phyloP scores from a whole-genome alignment of 2,113 vertebrate genomes.

The Peromyscus maniculatus region DNA sequence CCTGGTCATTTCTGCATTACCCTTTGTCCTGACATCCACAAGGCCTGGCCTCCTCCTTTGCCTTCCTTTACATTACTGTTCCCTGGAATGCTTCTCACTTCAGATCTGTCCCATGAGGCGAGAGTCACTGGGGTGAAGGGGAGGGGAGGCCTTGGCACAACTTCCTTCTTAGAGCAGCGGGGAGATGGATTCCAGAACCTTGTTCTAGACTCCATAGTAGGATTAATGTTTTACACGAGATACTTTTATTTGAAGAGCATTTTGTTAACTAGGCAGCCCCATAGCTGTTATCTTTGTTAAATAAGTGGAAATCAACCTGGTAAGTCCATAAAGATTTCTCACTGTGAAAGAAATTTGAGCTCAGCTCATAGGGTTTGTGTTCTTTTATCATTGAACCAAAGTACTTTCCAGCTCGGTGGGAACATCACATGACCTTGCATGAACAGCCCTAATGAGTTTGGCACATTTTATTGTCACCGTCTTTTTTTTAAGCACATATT shows the following conservation, averaged over 20 bases:
- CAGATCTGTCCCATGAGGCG: not conserved
- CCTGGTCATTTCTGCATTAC: not conserved
- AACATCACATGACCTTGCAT: not conserved
- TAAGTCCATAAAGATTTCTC: not conserved
- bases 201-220: not conserved
- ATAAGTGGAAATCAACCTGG: not conserved
- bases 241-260: not conserved
- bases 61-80: not conserved
- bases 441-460: not conserved
- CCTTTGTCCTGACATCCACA: not conserved
- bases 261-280: not conserved
- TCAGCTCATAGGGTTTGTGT: not conserved
- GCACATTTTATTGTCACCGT: not conserved
- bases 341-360: not conserved
- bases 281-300: not conserved
- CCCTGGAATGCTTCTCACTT: not conserved
- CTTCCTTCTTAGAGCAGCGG: not conserved
- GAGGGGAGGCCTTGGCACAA: not conserved
- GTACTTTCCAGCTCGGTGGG: fast-evolving
- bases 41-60: not conserved
- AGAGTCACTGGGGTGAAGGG: not conserved
- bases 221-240: not conserved
- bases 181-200: not conserved
- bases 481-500: not conserved
- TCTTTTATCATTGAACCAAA: not conserved